phyloP scores from a whole-genome alignment of 2,797 vertebrate species.

The Tarsius wallacei region DNA sequence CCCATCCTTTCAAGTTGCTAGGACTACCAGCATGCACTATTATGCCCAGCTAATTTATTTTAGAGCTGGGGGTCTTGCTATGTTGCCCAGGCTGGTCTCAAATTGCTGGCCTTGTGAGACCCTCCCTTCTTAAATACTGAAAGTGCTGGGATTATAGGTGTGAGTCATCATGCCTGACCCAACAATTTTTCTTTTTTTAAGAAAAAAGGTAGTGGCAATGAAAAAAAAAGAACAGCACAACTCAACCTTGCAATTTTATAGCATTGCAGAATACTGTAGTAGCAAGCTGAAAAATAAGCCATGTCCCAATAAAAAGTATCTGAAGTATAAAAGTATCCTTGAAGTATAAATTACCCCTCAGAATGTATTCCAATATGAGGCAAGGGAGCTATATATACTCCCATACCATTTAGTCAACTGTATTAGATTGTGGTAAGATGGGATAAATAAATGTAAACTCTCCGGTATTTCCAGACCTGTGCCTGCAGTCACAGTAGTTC shows the following conservation, averaged over 20 bases:
- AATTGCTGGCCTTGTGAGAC: too few species aligned
- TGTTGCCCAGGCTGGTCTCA: too few species aligned
- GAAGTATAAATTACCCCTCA: neutral
- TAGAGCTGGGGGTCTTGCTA: too few species aligned
- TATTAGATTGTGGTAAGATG: rapidly evolving
- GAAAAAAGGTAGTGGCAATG: neutral
- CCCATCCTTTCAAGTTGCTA: too few species aligned
- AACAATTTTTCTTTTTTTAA: neutral
- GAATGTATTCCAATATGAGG: neutral
- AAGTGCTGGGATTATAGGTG: too few species aligned
- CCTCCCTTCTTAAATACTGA: too few species aligned
- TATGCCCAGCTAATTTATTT: too few species aligned
- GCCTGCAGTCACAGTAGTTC: neutral
- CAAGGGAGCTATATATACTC: neutral
- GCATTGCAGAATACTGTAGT: neutral
- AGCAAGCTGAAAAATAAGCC: neutral
- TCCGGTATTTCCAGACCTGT: neutral
- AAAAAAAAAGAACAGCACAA: neutral
- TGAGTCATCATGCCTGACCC: too few species aligned
- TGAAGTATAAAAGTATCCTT: neutral
- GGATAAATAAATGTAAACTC: neutral
- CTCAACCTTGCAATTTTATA: neutral
- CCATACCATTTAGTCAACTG: neutral
- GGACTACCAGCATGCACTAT: too few species aligned
- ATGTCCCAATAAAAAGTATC: neutral